Percentiles rank a stretch among this genome's conserved stretches.
Evolutionary conservation across 1,140 invertebrate species (phyloP).

Genomic region (Uloborus diversus): DNA sequence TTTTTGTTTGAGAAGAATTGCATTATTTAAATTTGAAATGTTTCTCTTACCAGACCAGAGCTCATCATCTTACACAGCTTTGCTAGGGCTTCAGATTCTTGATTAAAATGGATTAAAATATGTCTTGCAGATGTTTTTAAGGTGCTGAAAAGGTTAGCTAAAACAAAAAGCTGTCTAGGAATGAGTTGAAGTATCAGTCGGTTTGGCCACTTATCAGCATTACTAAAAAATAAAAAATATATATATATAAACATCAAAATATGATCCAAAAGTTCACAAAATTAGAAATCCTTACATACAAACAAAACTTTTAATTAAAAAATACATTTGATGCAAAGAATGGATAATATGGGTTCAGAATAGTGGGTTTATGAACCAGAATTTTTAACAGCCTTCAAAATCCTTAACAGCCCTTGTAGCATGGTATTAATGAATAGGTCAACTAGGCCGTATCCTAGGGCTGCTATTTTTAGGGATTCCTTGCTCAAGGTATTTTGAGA

Average conservation of each 20-base stretch:
- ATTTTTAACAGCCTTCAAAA: too few species aligned
- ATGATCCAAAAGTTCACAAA: background rate
- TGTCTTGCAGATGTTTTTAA: constrained; percentile 89
- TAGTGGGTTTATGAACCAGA: too few species aligned
- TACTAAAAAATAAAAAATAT: constrained; percentile 62
- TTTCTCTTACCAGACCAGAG: constrained; percentile 81
- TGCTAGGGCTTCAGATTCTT: constrained; percentile 79
- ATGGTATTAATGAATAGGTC: too few species aligned
- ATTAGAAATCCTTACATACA: too few species aligned
- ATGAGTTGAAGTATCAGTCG: constrained; percentile 93
- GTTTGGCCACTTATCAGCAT: constrained; percentile 89
- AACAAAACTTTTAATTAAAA: too few species aligned
- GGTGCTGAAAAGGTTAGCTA: constrained; percentile 80
- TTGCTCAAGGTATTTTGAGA: too few species aligned
- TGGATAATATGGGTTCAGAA: too few species aligned
- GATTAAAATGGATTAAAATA: constrained; percentile 76
- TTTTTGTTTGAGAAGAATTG: background rate
- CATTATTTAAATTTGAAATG: constrained; percentile 21
- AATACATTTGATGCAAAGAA: too few species aligned
- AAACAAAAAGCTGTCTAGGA: constrained; percentile 88
- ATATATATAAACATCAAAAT: background rate
- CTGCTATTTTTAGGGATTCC: too few species aligned
- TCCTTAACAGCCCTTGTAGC: too few species aligned
- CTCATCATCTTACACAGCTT: constrained; percentile 90
- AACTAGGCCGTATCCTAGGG: too few species aligned